Conservation (phyloP, 2,888 invertebrate genomes). For the Drosophila mimetica region DNA sequence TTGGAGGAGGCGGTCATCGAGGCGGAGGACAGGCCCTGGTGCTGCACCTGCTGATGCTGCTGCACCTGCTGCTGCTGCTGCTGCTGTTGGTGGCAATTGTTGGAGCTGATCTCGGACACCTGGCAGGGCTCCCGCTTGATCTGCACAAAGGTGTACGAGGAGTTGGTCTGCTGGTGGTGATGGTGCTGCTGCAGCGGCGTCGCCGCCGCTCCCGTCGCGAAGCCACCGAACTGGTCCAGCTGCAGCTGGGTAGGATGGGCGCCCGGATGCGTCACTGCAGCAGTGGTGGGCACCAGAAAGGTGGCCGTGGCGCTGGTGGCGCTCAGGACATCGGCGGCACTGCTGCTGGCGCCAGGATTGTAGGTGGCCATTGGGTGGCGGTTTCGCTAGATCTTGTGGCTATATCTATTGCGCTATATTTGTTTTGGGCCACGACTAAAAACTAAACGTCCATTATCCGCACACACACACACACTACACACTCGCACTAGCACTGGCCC, state of each 20-base stretch:
- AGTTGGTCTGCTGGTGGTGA: constrained; percentile 78
- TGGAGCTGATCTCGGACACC: constrained; percentile 84
- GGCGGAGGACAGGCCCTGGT: constrained; percentile 60
- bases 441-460: constrained; percentile 64
- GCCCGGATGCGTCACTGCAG: constrained; percentile 16
- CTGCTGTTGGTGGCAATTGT: constrained; percentile 80
- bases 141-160: constrained; percentile 82
- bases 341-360: constrained; percentile 61
- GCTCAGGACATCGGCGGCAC: constrained; percentile 75
- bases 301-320: constrained; percentile 64
- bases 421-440: constrained; percentile 44
- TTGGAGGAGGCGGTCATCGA: constrained; percentile 77
- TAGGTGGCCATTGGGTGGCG: constrained; percentile 72
- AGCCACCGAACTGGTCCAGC: constrained; percentile 75
- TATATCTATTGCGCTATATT: constrained; percentile 39
- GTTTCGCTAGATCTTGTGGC: constrained; percentile 1
- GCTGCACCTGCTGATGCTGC: constrained; percentile 62
- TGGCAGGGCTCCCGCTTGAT: constrained; percentile 84
- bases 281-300: constrained; percentile 75
- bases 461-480: constrained; percentile 43
- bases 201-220: constrained; percentile 48
- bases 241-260: constrained; percentile 47
- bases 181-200: constrained; percentile 47
- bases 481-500: constrained; percentile 46
- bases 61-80: constrained; percentile 63